Base-by-base conservation (phyloP, 2,888 invertebrate species). In the Eupeodes latifasciatus region DNA sequence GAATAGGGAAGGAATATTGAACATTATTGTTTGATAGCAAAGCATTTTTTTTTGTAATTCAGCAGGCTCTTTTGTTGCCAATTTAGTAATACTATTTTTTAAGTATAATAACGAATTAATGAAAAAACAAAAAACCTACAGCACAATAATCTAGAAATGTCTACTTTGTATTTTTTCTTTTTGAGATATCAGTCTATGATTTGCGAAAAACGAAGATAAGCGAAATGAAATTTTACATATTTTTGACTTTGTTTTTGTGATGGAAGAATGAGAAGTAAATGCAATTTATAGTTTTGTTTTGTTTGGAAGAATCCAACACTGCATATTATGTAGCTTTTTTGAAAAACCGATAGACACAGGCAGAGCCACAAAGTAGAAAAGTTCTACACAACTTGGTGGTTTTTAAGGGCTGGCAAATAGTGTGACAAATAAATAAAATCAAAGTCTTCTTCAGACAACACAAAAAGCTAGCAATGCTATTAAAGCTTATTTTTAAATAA, bases 1-100 rank as follows among this genome's bases (percentile, higher is more conserved):
- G 51, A 55, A 71, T n/a, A 34, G 64, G 49, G 55, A 71, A 61
- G 61, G 69, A 64, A 75, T 27, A 27, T 84, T 69, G 27, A 75
- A 34, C 12, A 19, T 64, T 44, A 16, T 55, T 36, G 36, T 40
- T 27, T 62, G 40, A 62, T 40, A 62, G 40, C 62, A n/a, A 62
- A 3, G 40, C 4, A 40, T 11, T 16, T 40, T 7, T 27, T 14
- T 16, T 36, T 7, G 4, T 40, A 36, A 40, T 40, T 61, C n/a
- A 62, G 62, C 34, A 59, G 59, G 34, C 57, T 36, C 14, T 59
- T 34, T 14, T 57, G 11, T 57, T 34, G 57, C 14, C 14, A 7
- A 34, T 40, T 11, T 40, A 62, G 5, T 44, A 7, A 40, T 36
- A 40, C 9, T 0, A 16, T 62, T 64, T 47, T 47, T 6, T 64